Base-by-base conservation (phyloP, 2,113 vertebrate genomes). In the Mormyrus lacerda region DNA sequence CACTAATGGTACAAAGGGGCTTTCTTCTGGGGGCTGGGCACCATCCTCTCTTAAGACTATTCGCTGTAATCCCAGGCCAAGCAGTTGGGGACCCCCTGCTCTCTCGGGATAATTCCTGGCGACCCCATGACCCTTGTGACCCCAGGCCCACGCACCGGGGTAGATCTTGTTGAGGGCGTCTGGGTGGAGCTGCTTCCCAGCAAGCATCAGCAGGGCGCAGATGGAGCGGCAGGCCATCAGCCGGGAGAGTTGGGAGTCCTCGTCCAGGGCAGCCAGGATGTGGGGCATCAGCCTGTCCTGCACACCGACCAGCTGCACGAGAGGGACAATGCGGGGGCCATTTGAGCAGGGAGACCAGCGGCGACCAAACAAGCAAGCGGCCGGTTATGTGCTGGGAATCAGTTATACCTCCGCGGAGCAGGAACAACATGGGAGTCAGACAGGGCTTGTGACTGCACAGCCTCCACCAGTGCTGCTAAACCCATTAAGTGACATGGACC, bases 141-240 rank as follows among this genome's bases (percentile, higher is more conserved):
- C 31, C 82, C 82, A n/a, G 35, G 11, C 35, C 19, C 90, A 53
- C 39, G 53, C 95, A 99, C 98, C 97, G 0, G 97, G 97, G 58
- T 98, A 99, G 89, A 97, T 94, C 89, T 92, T 98, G 94, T 96
- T 96, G 88, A 98, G 94, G 45, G 93, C 92, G 2, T 97, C 97
- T 0, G 95, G 92, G 83, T 94, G 94, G 35, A 95, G 93, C 47
- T 92, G 90, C 6, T 85, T 90, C 19, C 95, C 94, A 4, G 95
- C 93, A 86, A 93, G 91, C 44, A 91, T 92, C 8, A 99, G 90
- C 5, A 98, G 91, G 5, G 89, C 31, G 11, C 90, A 90, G 15
- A 98, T 61, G 55, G 97, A 96, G 11, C 93, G 97, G 90, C 97
- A 98, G 45, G 98, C 97, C 50, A 97, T 84, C 24, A 98, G 89